Conservation (phyloP, 2,797 vertebrate species). For the Rhinatrema bivittatum region DNA sequence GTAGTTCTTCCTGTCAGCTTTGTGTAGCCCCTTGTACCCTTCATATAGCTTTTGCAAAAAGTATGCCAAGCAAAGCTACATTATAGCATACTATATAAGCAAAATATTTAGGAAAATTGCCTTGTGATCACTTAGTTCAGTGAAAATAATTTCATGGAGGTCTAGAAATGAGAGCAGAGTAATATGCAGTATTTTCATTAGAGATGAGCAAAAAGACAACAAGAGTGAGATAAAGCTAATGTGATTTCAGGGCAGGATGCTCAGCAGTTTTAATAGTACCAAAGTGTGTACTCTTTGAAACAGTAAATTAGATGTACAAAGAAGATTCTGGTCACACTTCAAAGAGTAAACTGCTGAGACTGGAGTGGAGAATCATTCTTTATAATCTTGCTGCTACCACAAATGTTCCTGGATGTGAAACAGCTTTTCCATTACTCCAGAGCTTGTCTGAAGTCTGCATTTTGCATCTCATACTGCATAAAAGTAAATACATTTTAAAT, state of each 20-base stretch:
- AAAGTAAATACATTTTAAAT: slow-evolving; percentile 31
- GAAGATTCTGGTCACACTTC: slow-evolving; percentile 50
- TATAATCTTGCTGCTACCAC: slow-evolving; percentile 30
- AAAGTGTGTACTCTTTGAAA: slow-evolving; percentile 51
- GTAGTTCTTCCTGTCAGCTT: too few species aligned
- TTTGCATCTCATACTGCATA: slow-evolving; percentile 27
- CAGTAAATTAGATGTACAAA: slow-evolving; percentile 45
- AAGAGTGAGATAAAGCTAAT: slow-evolving; percentile 19
- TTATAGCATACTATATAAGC: too few species aligned
- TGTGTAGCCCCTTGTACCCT: too few species aligned
- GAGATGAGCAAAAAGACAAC: not conserved
- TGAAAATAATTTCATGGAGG: too few species aligned
- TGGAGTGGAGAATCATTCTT: slow-evolving; percentile 40
- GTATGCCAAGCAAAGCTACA: too few species aligned
- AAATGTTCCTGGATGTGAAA: slow-evolving; percentile 42
- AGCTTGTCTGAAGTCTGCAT: slow-evolving; percentile 48
- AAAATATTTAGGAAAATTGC: too few species aligned
- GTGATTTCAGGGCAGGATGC: slow-evolving; percentile 17
- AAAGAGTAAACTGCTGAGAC: slow-evolving; percentile 40
- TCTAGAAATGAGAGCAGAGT: too few species aligned
- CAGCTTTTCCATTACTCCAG: slow-evolving; percentile 52
- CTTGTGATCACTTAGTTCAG: too few species aligned
- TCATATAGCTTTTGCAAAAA: too few species aligned
- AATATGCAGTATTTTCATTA: too few species aligned
- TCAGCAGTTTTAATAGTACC: slow-evolving; percentile 33